A percentile compares a stretch with the other conserved stretches of the same genome.
Evolutionary conservation across 2,888 invertebrate species (phyloP).

Genomic region (Helicoverpa assulta): DNA sequence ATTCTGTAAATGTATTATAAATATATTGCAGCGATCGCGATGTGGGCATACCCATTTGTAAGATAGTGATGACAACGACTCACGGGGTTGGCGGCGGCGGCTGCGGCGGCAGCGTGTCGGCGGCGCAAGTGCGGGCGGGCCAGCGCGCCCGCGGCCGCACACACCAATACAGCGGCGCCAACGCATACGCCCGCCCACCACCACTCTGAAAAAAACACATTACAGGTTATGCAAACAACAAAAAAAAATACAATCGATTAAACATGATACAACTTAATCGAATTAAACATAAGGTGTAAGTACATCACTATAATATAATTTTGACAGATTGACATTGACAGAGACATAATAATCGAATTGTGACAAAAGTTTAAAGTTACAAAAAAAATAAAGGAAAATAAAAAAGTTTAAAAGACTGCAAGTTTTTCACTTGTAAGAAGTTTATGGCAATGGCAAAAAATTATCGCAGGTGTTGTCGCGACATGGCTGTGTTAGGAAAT

Average conservation of each 20-base stretch:
- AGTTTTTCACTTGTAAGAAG: too few species aligned
- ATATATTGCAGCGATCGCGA: slow-evolving; percentile 3
- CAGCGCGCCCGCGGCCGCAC: slow-evolving; percentile 87
- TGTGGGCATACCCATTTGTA: slow-evolving; percentile 21
- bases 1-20: not conserved
- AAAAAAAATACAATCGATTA: not conserved
- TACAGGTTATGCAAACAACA: slow-evolving; percentile 7
- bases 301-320: not conserved
- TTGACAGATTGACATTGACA: too few species aligned
- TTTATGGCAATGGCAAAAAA: too few species aligned
- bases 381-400: too few species aligned
- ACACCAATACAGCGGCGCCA: slow-evolving; percentile 84
- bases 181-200: slow-evolving; percentile 89
- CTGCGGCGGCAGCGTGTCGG: slow-evolving; percentile 79
- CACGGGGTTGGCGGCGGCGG: slow-evolving; percentile 85
- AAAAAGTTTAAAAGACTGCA: too few species aligned
- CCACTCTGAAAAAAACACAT: slow-evolving; percentile 81
- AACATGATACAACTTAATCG: not conserved
- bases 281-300: not conserved
- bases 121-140: slow-evolving; percentile 86
- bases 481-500: too few species aligned
- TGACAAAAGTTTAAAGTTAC: too few species aligned
- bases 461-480: too few species aligned
- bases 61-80: slow-evolving; percentile 68
- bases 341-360: too few species aligned